Base-by-base conservation (phyloP, 30 jellyfish, hydroid and myxozoan genomes). In the Nemopilema nomurai region DNA sequence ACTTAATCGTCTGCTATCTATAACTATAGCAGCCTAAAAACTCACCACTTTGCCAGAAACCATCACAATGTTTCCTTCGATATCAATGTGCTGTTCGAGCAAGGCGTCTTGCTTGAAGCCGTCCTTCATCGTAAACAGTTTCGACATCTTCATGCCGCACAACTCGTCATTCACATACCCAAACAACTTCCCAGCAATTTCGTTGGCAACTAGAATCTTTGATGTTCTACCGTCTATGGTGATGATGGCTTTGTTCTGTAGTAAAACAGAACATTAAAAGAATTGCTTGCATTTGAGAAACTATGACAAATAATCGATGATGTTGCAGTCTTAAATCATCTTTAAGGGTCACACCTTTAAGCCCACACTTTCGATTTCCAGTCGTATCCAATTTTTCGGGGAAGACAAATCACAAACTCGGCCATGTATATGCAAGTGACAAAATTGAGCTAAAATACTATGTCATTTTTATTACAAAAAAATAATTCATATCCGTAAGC, bases 1-100 rank as follows among this genome's bases (percentile, higher is more conserved):
- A 13, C 57, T 41, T 41, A 41, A 3, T 41, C 57, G 57, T 3
- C 9, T 6, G 57, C 57, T 41, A 3, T 13, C 57, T 6, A 3
- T 41, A 41, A n/a, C n/a, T 41, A 41, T 41, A 41, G 57, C 57
- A 13, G 57, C n/a, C n/a, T 18, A 70, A 72, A 7, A 29, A 88
- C 97, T 51, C 73, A 90, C 97, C 69, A 90, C 89, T 77, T 85
- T 84, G 28, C 97, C 97, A 53, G 97, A 90, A 0, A 72, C 95
- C 89, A 90, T 74, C 63, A 90, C 96, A 76, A 84, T 74, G 30
- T 90, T 84, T 63, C 97, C 97, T 4, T 90, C 91, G 8, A 89
- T 77, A 49, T 90, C 97, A 79, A 90, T 79, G 64, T 77, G 89
- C 74, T 83, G 89, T 62, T 90, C 96, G 0, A 84, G 73, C 50